These are phyloP conservation scores for Nemapogon koenigi DNA, from an alignment of 2,888 invertebrate species.

Conservation along the genomic window DNA sequence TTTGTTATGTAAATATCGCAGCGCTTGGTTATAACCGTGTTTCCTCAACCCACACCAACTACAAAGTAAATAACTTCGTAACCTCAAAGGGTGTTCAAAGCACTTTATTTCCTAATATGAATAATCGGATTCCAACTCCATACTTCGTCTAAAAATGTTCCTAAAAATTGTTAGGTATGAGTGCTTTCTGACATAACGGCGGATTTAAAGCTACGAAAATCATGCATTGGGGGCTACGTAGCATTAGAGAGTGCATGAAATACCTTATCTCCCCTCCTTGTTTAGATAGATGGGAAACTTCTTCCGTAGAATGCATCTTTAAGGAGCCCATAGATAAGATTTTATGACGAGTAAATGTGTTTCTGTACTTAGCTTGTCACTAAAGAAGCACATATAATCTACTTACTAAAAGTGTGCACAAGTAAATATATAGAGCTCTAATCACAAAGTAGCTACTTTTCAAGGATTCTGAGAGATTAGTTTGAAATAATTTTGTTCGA, in stretches of 20 bases:
- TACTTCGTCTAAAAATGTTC: constrained; percentile 17
- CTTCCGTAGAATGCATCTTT: constrained; percentile 48
- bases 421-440: no score
- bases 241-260: constrained; percentile 43
- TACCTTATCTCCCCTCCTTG: constrained; percentile 47
- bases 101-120: constrained; percentile 13
- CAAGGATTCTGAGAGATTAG: no score
- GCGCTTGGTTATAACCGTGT: no score
- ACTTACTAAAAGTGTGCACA: no score
- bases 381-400: no score
- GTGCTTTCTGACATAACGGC: constrained; percentile 30
- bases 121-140: constrained; percentile 18
- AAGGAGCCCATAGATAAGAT: constrained; percentile 40
- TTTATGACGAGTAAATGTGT: constrained; percentile 39
- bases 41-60: no score
- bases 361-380: no score
- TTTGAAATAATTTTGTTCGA: no score
- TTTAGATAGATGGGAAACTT: constrained; percentile 37
- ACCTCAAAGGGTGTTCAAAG: no score
- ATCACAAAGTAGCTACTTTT: no score
- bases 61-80: no score
- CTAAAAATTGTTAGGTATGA: constrained; percentile 16
- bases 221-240: constrained; percentile 29
- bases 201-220: constrained; percentile 32
- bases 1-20: no score